Evolutionary conservation across 1,140 invertebrate genomes (phyloP).

Genomic region (Drosophila sturtevanti): DNA sequence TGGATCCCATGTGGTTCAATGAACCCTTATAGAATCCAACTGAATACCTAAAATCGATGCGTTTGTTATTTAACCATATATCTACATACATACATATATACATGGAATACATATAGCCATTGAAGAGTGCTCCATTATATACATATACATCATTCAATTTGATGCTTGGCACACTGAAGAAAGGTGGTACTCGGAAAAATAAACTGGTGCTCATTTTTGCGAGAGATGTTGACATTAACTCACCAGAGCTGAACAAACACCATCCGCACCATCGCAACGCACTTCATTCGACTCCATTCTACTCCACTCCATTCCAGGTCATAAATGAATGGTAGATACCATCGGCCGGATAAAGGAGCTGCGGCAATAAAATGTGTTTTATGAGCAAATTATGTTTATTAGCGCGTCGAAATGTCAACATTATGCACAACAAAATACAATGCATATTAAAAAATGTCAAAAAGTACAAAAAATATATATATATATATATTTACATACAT

Average conservation of each 20-base stretch:
- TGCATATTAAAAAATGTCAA: constrained; percentile 61
- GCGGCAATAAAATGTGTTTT: constrained; percentile 75
- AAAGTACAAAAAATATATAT: neutral
- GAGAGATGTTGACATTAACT: constrained; percentile 44
- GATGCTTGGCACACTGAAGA: constrained; percentile 4
- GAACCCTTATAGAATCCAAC: constrained; percentile 4
- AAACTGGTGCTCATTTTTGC: constrained; percentile 26
- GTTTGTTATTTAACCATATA: too few relatives aligned
- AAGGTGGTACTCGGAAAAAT: neutral
- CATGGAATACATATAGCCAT: too few relatives aligned
- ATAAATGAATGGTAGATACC: constrained; percentile 53
- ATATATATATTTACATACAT: neutral
- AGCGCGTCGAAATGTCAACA: constrained; percentile 78
- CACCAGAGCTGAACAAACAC: constrained; percentile 31
- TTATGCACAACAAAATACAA: constrained; percentile 72
- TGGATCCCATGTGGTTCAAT: constrained; percentile 12
- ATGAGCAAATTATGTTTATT: constrained; percentile 80
- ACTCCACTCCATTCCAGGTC: neutral
- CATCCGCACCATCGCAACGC: neutral
- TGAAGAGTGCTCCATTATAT: too few relatives aligned
- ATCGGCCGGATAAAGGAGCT: constrained; percentile 40
- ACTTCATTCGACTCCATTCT: neutral
- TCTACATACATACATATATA: too few relatives aligned
- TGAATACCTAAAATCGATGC: neutral
- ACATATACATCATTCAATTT: neutral